Evolutionary conservation across 2,888 invertebrate genomes (phyloP).

Genomic region (Oligia strigilis): DNA sequence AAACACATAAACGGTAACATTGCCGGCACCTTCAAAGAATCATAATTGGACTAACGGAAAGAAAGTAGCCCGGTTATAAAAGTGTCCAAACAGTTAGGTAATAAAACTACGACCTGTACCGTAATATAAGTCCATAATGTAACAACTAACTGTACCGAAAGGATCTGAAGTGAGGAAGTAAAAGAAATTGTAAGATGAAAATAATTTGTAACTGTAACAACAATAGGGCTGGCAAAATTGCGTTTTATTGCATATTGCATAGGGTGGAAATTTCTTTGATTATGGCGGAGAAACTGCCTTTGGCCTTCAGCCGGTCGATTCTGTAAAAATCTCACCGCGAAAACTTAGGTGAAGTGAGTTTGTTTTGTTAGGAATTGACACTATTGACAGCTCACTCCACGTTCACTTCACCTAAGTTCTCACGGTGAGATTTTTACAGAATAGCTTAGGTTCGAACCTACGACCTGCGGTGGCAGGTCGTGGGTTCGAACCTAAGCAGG

Average conservation of each 20-base stretch:
- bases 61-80: constrained; percentile 85
- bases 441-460: no score
- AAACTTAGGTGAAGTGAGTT: no score
- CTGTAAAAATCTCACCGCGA: no score
- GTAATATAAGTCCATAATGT: constrained; percentile 50
- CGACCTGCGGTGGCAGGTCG: no score
- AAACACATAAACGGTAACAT: constrained; percentile 74
- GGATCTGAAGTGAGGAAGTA: constrained; percentile 50
- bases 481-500: no score
- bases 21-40: constrained; percentile 80
- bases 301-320: neutral
- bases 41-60: constrained; percentile 84
- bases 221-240: constrained; percentile 56
- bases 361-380: no score
- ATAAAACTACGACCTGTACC: constrained; percentile 74
- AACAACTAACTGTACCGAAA: constrained; percentile 66
- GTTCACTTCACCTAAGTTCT: no score
- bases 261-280: constrained; percentile 45
- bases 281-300: neutral
- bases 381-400: no score
- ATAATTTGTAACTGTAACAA: constrained; percentile 63
- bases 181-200: constrained; percentile 48
- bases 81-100: constrained; percentile 72
- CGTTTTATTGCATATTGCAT: constrained; percentile 62
- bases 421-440: no score